Evolutionary conservation across 2,113 vertebrate species (phyloP).

Genomic region (Canis aureus): DNA sequence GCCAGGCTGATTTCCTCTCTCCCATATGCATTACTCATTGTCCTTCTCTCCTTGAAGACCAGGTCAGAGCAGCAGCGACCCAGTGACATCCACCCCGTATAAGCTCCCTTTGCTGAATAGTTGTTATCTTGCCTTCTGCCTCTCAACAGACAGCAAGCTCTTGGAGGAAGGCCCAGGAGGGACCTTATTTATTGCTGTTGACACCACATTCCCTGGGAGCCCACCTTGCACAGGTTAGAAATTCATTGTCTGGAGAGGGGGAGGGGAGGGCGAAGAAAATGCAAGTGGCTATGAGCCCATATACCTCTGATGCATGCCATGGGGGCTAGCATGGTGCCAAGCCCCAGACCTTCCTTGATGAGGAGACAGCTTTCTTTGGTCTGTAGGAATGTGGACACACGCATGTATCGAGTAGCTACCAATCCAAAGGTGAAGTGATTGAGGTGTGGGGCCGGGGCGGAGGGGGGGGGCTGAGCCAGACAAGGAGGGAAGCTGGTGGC

Average conservation of each 20-base stretch:
- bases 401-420: not conserved
- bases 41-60: not conserved
- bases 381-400: not conserved
- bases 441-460: not conserved
- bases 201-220: not conserved
- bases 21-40: not conserved
- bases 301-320: accelerated
- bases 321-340: not conserved
- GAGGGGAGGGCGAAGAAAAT: not conserved
- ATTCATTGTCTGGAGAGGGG: not conserved
- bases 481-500: not conserved
- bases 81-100: not conserved
- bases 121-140: too few relatives aligned
- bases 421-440: not conserved
- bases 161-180: not conserved
- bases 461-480: accelerated
- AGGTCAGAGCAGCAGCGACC: not conserved
- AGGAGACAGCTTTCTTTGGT: not conserved
- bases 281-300: not conserved
- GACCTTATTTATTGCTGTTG: not conserved
- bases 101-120: too few relatives aligned
- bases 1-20: not conserved
- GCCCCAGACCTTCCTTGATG: not conserved
- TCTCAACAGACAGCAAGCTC: not conserved
- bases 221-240: not conserved